Conservation (phyloP, 2,888 invertebrate species). For the Cheilosia pagana region DNA sequence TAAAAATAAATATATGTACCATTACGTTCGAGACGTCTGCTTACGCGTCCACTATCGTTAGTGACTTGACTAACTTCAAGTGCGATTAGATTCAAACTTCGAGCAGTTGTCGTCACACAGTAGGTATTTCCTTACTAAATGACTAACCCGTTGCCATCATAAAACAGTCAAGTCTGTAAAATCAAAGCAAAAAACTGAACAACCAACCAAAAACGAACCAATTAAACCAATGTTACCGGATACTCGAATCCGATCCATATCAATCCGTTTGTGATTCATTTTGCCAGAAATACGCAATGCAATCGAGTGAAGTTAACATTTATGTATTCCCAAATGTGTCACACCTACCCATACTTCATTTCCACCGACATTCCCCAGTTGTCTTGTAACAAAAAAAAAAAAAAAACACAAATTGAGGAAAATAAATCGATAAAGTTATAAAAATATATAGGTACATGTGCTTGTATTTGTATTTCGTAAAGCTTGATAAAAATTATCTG, state of each 20-base stretch:
- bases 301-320: neutral
- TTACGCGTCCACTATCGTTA: too few relatives aligned
- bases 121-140: neutral
- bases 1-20: too few relatives aligned
- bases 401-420: neutral
- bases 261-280: constrained; percentile 62
- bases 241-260: constrained; percentile 53
- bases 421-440: constrained; percentile 38
- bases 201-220: constrained; percentile 1
- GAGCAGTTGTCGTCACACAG: too few relatives aligned
- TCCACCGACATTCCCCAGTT: constrained; percentile 43
- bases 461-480: constrained; percentile 39
- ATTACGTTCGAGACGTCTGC: too few relatives aligned
- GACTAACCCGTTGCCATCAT: constrained; percentile 7
- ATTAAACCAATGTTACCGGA: constrained; percentile 57
- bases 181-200: neutral
- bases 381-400: constrained; percentile 37
- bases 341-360: constrained; percentile 30
- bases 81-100: too few relatives aligned
- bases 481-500: constrained; percentile 44
- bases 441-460: constrained; percentile 13
- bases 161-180: neutral
- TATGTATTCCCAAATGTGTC: constrained; percentile 29
- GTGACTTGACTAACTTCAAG: too few relatives aligned
- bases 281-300: constrained; percentile 28